Percentiles rank a stretch among this genome's conserved stretches.
Evolutionary conservation across 2,113 vertebrate species (phyloP).

Genomic region (Mesitornis unicolor): DNA sequence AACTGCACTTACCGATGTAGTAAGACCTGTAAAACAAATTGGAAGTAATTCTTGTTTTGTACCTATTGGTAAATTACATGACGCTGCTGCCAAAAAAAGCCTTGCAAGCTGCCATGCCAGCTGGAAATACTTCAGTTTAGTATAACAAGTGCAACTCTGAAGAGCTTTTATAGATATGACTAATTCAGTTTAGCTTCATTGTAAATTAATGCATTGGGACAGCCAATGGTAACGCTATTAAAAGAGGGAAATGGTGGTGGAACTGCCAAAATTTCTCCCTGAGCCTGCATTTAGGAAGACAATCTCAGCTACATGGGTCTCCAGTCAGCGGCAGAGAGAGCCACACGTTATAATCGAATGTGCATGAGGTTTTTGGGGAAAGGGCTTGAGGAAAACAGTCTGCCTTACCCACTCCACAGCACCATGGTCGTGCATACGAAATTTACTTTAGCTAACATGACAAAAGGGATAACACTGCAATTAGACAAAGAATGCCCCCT

Average conservation of each 20-base stretch:
- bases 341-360: not conserved
- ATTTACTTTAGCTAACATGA: not conserved
- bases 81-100: slow-evolving; percentile 43
- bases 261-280: slow-evolving; percentile 50
- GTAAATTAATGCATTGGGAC: slow-evolving; percentile 53
- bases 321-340: not conserved
- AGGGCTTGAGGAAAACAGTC: not conserved
- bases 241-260: not conserved
- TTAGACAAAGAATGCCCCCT: not conserved
- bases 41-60: slow-evolving; percentile 26
- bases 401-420: not conserved
- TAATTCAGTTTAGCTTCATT: slow-evolving; percentile 57
- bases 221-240: slow-evolving; percentile 48
- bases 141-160: slow-evolving; percentile 48
- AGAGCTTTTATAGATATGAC: slow-evolving; percentile 62
- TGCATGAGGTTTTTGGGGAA: not conserved
- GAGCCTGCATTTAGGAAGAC: slow-evolving; percentile 16
- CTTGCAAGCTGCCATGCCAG: slow-evolving; percentile 45
- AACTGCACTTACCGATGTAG: not conserved
- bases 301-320: slow-evolving; percentile 8
- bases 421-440: not conserved
- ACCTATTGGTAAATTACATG: slow-evolving; percentile 19
- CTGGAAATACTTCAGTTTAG: slow-evolving; percentile 59
- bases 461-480: not conserved
- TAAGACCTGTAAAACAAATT: slow-evolving; percentile 9